Conservation (phyloP, 2,888 invertebrate genomes). For the Cephus sareptanus region DNA sequence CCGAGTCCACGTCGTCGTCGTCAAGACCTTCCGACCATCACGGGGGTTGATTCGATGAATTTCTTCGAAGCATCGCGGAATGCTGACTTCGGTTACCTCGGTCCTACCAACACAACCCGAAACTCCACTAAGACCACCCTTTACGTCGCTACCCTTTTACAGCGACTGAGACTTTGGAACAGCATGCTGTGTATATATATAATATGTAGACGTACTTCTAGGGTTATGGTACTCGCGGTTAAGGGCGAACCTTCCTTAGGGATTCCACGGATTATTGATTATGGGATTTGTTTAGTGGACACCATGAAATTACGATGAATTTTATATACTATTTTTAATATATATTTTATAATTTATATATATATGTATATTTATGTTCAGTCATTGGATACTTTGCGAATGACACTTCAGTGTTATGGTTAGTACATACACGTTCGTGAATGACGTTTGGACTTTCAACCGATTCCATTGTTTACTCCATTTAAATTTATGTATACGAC, state of each 20-base stretch:
- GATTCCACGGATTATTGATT: neutral
- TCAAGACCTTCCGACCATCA: neutral
- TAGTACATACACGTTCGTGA: neutral
- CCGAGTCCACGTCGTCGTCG: neutral
- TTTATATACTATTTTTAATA: neutral
- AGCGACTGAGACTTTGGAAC: neutral
- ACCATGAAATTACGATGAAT: neutral
- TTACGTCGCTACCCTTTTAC: neutral
- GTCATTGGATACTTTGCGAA: neutral
- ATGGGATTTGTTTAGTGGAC: neutral
- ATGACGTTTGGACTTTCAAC: neutral
- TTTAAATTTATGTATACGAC: neutral
- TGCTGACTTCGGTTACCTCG: conserved; percentile 46
- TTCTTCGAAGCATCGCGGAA: conserved; percentile 53
- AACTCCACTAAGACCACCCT: neutral
- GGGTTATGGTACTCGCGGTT: neutral
- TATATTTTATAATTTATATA: neutral
- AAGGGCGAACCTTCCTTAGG: neutral
- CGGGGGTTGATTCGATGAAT: conserved; percentile 49
- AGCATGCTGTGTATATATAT: neutral
- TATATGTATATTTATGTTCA: neutral
- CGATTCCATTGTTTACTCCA: neutral
- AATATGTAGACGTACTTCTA: neutral
- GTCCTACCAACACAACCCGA: neutral
- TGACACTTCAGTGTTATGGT: neutral